Evolutionary conservation across 2,113 vertebrate species (phyloP).

Genomic region (Alligator mississippiensis): DNA sequence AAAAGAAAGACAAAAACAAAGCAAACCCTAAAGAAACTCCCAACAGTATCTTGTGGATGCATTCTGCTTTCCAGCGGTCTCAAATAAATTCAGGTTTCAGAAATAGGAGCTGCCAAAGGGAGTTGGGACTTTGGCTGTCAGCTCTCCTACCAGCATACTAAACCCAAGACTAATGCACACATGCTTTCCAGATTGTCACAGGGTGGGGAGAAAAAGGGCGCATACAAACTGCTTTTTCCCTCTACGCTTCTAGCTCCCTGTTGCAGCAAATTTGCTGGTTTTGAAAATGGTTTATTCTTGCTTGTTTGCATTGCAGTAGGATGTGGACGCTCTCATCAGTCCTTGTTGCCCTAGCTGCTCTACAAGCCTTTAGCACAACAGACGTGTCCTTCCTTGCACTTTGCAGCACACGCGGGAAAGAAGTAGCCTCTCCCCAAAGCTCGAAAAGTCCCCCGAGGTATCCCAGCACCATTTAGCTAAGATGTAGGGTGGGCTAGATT

Average conservation of each 20-base stretch:
- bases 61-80: not conserved
- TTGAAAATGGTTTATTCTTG: no score
- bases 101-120: not conserved
- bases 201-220: no score
- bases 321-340: no score
- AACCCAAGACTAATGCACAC: not conserved
- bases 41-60: rapidly evolving
- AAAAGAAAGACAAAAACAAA: not conserved
- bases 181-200: not conserved
- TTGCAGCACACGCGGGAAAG: rapidly evolving
- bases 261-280: no score
- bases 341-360: no score
- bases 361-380: no score
- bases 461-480: no score
- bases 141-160: not conserved
- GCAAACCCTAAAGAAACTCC: not conserved
- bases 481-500: not conserved
- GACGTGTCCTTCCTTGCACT: not conserved
- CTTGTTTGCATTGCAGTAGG: no score
- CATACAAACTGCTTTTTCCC: not conserved
- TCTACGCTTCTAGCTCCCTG: not conserved
- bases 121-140: not conserved
- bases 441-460: no score
- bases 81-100: not conserved
- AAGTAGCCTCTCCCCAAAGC: rapidly evolving